These are phyloP conservation scores for Timema cristinae DNA, from an alignment of 2,888 invertebrate genomes.

Conservation along the genomic window DNA sequence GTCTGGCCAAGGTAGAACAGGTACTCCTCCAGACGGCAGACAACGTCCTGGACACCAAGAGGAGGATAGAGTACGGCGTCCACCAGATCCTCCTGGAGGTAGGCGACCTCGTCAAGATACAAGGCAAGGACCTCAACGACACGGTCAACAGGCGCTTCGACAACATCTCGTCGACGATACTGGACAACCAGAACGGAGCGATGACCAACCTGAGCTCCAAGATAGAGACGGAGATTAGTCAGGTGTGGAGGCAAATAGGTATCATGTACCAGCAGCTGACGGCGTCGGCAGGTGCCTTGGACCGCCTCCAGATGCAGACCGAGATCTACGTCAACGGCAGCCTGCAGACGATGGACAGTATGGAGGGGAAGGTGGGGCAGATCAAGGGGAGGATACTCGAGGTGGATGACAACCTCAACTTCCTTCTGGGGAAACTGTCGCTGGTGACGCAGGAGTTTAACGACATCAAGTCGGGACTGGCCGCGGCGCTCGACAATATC, in stretches of 20 bases:
- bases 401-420: conserved; percentile 79
- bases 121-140: conserved; percentile 60
- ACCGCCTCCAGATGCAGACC: conserved; percentile 71
- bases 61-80: conserved; percentile 78
- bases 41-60: conserved; percentile 77
- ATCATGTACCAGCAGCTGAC: conserved; percentile 82
- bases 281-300: conserved; percentile 68
- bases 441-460: conserved; percentile 82
- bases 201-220: conserved; percentile 69
- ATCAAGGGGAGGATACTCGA: conserved; percentile 73
- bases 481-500: conserved; percentile 66
- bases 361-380: conserved; percentile 73
- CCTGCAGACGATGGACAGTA: conserved; percentile 67
- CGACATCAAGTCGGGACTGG: conserved; percentile 70
- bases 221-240: conserved; percentile 75
- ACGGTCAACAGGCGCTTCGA: conserved; percentile 67
- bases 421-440: conserved; percentile 70
- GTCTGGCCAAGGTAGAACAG: conserved; percentile 68
- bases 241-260: conserved; percentile 87
- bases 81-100: conserved; percentile 76
- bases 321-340: conserved; percentile 77
- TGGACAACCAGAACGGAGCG: conserved; percentile 67
- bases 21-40: conserved; percentile 79
- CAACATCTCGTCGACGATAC: conserved; percentile 62
- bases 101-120: conserved; percentile 61